These are phyloP conservation scores for Campoletis sonorensis DNA, from an alignment of 1,140 invertebrate genomes.

Conservation along the genomic window DNA sequence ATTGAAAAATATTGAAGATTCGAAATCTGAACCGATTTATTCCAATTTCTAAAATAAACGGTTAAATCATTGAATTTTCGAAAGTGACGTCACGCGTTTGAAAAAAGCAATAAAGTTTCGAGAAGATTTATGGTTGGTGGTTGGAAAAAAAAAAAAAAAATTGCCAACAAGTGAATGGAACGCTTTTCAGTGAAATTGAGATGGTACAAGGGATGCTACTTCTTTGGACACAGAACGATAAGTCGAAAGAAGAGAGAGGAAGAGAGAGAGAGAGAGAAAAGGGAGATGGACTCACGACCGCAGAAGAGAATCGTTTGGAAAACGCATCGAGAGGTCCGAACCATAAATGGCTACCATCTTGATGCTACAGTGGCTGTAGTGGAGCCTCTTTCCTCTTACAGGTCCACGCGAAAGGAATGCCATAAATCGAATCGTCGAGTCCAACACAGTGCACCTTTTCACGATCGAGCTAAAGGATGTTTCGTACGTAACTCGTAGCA, in stretches of 20 bases:
- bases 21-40: too few relatives aligned
- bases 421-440: neutral
- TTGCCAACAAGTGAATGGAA: too few relatives aligned
- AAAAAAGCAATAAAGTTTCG: too few relatives aligned
- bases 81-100: too few relatives aligned
- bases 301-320: neutral
- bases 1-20: too few relatives aligned
- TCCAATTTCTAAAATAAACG: too few relatives aligned
- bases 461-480: neutral
- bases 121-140: too few relatives aligned
- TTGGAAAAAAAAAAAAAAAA: too few relatives aligned
- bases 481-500: neutral
- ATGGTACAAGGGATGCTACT: too few relatives aligned
- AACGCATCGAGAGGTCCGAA: neutral
- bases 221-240: too few relatives aligned
- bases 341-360: neutral
- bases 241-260: neutral
- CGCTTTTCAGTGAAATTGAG: too few relatives aligned
- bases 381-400: neutral
- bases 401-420: slow-evolving; percentile 7
- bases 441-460: neutral
- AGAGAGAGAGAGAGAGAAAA: neutral
- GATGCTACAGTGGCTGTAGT: neutral
- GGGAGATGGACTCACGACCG: neutral
- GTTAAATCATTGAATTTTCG: too few relatives aligned